phyloP scores from a whole-genome alignment of 2,797 vertebrate genomes.

The Clarias pachynema region DNA sequence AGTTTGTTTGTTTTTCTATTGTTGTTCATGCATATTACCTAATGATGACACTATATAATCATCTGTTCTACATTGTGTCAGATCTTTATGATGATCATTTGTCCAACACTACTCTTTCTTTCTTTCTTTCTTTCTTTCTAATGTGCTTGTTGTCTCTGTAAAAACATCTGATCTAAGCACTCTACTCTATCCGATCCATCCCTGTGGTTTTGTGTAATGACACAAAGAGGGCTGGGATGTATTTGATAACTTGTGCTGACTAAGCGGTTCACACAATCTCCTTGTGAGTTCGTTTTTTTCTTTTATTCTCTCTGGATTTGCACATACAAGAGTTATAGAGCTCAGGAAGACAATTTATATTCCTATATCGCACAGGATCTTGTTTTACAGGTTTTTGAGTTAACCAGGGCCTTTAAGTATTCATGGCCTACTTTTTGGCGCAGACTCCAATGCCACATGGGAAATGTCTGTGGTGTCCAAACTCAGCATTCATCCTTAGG shows the following conservation, averaged over 20 bases:
- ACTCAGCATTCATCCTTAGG: conserved; percentile 10
- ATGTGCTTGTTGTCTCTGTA: neutral
- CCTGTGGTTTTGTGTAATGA: conserved; percentile 39
- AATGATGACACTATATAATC: neutral
- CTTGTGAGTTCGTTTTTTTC: conserved; percentile 16
- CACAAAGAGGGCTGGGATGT: conserved; percentile 50
- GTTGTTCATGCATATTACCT: neutral
- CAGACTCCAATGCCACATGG: conserved; percentile 34
- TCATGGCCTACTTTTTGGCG: conserved; percentile 16
- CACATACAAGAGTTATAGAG: neutral
- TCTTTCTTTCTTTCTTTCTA: neutral
- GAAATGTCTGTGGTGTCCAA: conserved; percentile 40
- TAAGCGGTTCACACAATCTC: conserved; percentile 61
- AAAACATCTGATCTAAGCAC: conserved; percentile 14
- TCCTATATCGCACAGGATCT: neutral
- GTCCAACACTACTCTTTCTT: neutral
- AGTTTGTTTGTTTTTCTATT: neutral
- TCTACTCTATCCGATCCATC: neutral
- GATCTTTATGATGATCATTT: neutral
- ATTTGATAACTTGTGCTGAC: conserved; percentile 66
- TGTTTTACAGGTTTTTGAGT: conserved; percentile 25
- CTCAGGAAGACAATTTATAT: neutral
- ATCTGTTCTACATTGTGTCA: neutral
- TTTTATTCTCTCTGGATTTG: neutral
- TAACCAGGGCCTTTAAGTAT: neutral